These are phyloP conservation scores for Drosophila villosipedis DNA, from an alignment of 2,888 invertebrate genomes.

Conservation along the genomic window DNA sequence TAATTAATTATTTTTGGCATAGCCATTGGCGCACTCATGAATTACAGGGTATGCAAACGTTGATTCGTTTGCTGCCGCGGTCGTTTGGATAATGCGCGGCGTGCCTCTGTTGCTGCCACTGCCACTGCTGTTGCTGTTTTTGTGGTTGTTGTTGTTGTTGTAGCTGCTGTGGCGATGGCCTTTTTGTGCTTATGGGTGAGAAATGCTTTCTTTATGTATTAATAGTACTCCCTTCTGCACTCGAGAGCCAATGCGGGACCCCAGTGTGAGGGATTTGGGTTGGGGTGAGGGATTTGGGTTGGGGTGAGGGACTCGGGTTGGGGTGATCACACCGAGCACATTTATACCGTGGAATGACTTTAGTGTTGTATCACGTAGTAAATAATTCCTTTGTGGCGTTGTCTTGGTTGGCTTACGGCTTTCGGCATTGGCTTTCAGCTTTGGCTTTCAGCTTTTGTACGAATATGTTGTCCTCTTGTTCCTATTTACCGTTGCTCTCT, in stretches of 20 bases:
- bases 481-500: conserved; percentile 45
- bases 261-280: background rate
- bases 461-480: conserved; percentile 40
- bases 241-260: conserved; percentile 47
- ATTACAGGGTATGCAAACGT: conserved; percentile 45
- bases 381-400: conserved; percentile 80
- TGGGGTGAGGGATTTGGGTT: background rate
- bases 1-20: background rate
- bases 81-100: conserved; percentile 75
- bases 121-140: conserved; percentile 16
- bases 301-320: background rate
- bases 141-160: conserved; percentile 12
- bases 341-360: conserved; percentile 75
- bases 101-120: conserved; percentile 50
- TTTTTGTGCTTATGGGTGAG: conserved; percentile 76
- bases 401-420: conserved; percentile 72
- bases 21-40: background rate
- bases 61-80: conserved; percentile 62
- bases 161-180: conserved; percentile 61
- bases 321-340: conserved; percentile 51
- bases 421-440: conserved; percentile 43
- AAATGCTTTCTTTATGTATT: conserved; percentile 78
- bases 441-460: conserved; percentile 33
- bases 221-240: conserved; percentile 75
- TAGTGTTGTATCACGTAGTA: conserved; percentile 78